A percentile compares a stretch with the other conserved stretches of the same genome.
phyloP scores from a whole-genome alignment of 64 coral and sea anemone genomes.

The Montipora cactus region DNA sequence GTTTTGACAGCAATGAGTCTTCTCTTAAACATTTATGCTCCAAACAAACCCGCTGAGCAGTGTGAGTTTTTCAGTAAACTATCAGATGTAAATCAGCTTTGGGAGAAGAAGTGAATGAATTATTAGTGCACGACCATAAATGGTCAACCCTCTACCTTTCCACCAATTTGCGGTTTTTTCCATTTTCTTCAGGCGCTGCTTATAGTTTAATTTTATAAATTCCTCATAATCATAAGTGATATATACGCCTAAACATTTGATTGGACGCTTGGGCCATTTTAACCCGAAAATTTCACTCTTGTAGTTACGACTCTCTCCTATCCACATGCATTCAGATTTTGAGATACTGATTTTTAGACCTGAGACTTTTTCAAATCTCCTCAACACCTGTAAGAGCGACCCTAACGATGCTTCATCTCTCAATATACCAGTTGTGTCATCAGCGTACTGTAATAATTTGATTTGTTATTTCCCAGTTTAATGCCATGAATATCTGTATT shows the following conservation, averaged over 20 bases:
- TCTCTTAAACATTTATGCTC: too few relatives aligned
- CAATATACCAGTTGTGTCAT: too few relatives aligned
- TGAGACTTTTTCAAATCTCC: not conserved
- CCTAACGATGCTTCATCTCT: too few relatives aligned
- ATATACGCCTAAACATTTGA: not conserved
- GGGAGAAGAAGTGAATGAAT: not conserved
- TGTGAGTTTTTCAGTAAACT: too few relatives aligned
- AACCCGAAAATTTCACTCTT: not conserved
- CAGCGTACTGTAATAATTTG: too few relatives aligned
- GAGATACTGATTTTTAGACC: not conserved
- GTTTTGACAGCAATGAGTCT: too few relatives aligned
- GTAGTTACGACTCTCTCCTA: not conserved
- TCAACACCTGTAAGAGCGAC: too few relatives aligned
- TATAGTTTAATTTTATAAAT: constrained; percentile 2
- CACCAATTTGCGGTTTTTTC: not conserved
- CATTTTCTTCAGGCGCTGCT: not conserved
- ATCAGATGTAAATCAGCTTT: not conserved
- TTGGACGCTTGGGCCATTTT: not conserved
- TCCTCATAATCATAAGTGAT: not conserved
- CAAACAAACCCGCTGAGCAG: not conserved
- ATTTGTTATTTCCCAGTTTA: too few relatives aligned
- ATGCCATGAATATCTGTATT: too few relatives aligned
- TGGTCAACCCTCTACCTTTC: not conserved
- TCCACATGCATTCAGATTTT: not conserved
- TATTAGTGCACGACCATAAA: not conserved